Percentiles rank a stretch among this genome's conserved stretches.
phyloP scores from a whole-genome alignment of 35 echinoderm and acorn worm species.

The Amphiura filiformis region DNA sequence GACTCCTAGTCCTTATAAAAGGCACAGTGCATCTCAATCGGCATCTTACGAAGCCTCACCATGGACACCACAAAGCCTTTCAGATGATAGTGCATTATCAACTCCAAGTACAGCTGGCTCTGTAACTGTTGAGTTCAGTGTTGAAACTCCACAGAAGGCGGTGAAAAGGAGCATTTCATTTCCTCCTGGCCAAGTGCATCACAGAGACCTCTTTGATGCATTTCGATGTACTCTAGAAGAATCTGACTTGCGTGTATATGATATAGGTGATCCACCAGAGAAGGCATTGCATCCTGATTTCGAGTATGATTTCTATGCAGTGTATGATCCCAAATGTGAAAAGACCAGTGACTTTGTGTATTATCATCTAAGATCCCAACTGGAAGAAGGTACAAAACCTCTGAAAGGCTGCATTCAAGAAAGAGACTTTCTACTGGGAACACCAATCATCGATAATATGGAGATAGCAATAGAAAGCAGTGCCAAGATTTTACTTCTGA shows the following conservation, averaged over 20 bases:
- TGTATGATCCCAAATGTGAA: neutral
- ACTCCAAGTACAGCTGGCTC: no score
- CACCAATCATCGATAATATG: neutral
- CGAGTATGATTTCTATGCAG: neutral
- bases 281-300: neutral
- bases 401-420: neutral
- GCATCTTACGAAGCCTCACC: no score
- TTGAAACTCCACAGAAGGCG: no score
- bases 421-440: neutral
- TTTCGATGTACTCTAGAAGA: no score
- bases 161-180: no score
- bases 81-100: no score
- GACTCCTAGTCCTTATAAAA: no score
- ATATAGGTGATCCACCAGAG: neutral
- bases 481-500: neutral
- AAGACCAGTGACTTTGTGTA: neutral
- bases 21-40: no score
- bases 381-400: neutral
- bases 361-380: neutral
- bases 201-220: no score
- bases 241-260: neutral
- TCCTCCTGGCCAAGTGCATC: no score
- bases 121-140: no score
- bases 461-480: neutral
- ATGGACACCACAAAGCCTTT: no score